A percentile compares a stretch with the other conserved stretches of the same genome.
These are phyloP conservation scores for Shinisaurus crocodilurus DNA, from an alignment of 2,113 vertebrate genomes.

Conservation along the genomic window DNA sequence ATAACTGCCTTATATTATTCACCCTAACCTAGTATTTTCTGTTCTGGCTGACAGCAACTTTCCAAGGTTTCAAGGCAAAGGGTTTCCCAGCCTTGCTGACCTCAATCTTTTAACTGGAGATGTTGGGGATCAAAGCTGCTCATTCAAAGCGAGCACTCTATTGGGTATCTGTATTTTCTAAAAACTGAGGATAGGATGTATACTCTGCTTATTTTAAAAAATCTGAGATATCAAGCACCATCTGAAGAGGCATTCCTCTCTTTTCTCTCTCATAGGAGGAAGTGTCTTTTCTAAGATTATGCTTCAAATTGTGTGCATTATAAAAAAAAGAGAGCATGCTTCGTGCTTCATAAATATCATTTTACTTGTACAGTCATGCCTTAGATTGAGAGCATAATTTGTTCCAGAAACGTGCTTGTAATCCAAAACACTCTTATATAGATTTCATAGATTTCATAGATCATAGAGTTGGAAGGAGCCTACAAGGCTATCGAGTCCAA, in stretches of 20 bases:
- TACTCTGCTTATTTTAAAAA: neutral
- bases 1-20: neutral
- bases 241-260: neutral
- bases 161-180: neutral
- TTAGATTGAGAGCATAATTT: too few species aligned
- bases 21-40: neutral
- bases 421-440: too few species aligned
- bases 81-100: neutral
- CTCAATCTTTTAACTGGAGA: neutral
- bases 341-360: neutral
- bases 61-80: neutral
- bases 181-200: neutral
- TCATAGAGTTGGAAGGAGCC: too few species aligned
- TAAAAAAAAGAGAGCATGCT: neutral
- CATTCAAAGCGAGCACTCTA: neutral
- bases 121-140: neutral
- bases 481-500: too few species aligned
- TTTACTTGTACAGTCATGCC: neutral
- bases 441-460: too few species aligned
- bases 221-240: neutral
- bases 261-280: neutral
- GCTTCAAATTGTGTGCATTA: neutral
- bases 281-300: neutral
- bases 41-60: neutral
- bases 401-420: too few species aligned